phyloP scores from a whole-genome alignment of 2,888 invertebrate genomes.

The Drosophila tripunctata region DNA sequence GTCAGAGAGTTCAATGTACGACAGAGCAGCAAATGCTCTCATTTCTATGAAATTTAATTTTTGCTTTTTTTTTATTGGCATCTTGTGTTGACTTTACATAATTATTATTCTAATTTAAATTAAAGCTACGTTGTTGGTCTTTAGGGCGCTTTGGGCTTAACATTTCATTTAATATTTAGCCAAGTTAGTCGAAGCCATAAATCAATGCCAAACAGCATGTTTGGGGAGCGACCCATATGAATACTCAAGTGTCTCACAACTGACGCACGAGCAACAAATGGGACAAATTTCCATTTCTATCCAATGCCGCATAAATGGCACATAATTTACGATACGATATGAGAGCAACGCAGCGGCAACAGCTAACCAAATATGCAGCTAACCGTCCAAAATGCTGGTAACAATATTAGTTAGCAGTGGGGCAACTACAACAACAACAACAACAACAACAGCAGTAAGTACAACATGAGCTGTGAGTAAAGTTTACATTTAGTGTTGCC shows the following conservation, averaged over 20 bases:
- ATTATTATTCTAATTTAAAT: conserved; percentile 55
- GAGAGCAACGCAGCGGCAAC: conserved; percentile 52
- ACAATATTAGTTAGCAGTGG: conserved; percentile 72
- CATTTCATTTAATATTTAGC: conserved; percentile 75
- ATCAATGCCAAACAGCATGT: conserved; percentile 72
- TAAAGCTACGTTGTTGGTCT: conserved; percentile 36
- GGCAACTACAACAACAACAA: conserved; percentile 22
- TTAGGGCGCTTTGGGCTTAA: conserved; percentile 50
- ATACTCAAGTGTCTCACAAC: conserved; percentile 70
- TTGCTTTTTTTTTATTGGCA: conserved; percentile 13
- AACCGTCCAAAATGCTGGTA: conserved; percentile 75
- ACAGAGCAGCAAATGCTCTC: background rate
- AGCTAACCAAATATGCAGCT: conserved; percentile 75
- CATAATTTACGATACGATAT: conserved; percentile 78
- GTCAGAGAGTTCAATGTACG: conserved; percentile 37
- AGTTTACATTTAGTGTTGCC: conserved; percentile 57
- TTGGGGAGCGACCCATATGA: conserved; percentile 59
- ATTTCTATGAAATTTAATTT: background rate
- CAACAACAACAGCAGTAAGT: conserved; percentile 19
- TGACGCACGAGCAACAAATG: conserved; percentile 64
- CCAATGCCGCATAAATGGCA: conserved; percentile 78
- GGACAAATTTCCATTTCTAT: conserved; percentile 79
- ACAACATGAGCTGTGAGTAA: conserved; percentile 51
- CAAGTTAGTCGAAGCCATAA: conserved; percentile 66
- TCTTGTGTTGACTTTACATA: conserved; percentile 26